phyloP scores from a whole-genome alignment of 23 tunicate genomes.

The Halocynthia roretzi region DNA sequence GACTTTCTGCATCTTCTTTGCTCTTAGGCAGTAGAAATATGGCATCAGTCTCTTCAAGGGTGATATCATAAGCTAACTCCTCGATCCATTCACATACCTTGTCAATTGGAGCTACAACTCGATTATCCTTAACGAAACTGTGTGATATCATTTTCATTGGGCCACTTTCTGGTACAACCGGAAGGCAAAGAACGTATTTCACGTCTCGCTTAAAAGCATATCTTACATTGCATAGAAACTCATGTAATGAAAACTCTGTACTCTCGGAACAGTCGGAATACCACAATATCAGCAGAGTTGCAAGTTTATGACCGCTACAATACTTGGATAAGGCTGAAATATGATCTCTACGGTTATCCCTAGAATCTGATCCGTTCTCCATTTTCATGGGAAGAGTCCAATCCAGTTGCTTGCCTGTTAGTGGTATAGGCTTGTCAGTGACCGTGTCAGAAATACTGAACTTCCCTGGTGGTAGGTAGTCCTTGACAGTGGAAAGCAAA shows the following conservation, averaged over 20 bases:
- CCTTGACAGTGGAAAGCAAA: background rate
- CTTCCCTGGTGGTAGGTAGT: background rate
- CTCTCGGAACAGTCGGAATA: slow-evolving; percentile 4
- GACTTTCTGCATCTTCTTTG: slow-evolving; percentile 8
- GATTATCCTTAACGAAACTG: background rate
- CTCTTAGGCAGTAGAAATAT: background rate
- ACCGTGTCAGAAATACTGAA: background rate
- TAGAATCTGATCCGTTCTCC: background rate
- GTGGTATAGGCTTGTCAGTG: background rate
- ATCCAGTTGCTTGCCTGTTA: background rate
- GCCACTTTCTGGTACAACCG: background rate
- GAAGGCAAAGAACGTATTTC: slow-evolving; percentile 10
- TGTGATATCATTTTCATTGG: background rate
- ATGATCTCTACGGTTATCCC: background rate
- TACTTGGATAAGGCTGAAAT: slow-evolving; percentile 12
- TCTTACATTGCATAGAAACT: background rate
- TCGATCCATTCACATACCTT: slow-evolving; percentile 20
- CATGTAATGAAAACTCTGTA: background rate
- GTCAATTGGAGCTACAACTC: slow-evolving; percentile 7
- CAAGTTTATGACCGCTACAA: slow-evolving; percentile 13
- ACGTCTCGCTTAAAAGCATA: background rate
- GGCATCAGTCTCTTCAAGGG: background rate
- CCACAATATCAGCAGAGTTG: slow-evolving; percentile 23
- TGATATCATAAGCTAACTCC: slow-evolving; percentile 5
- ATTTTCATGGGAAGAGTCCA: slow-evolving; percentile 5